Percentiles rank a stretch among this genome's conserved stretches.
These are phyloP conservation scores for Musca vetustissima DNA, from an alignment of 1,140 invertebrate species.

Conservation along the genomic window DNA sequence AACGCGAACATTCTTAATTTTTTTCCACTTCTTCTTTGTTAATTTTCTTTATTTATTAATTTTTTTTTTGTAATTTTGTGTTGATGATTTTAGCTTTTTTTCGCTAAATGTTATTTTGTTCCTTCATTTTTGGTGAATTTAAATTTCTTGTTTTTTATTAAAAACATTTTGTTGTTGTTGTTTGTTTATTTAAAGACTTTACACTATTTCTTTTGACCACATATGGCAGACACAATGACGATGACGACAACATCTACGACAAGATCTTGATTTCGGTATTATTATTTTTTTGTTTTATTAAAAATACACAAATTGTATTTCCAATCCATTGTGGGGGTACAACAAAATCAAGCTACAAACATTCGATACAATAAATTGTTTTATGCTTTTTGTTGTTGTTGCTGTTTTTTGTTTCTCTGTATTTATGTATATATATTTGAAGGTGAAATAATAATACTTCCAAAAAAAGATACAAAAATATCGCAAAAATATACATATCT, in stretches of 20 bases:
- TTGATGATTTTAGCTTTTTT: not conserved
- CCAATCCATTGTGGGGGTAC: too few relatives aligned
- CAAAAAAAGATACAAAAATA: slow-evolving; percentile 19
- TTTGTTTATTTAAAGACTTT: slow-evolving; percentile 9
- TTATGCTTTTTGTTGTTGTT: not conserved
- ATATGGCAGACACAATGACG: slow-evolving; percentile 29
- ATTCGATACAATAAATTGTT: not conserved
- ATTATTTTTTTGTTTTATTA: not conserved
- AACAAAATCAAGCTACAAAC: too few relatives aligned
- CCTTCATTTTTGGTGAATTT: not conserved
- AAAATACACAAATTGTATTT: not conserved
- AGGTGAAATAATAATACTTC: slow-evolving; percentile 22
- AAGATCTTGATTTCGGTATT: slow-evolving; percentile 10
- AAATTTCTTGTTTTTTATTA: slow-evolving; percentile 7
- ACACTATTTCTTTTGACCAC: slow-evolving; percentile 22
- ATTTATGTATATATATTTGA: slow-evolving; percentile 17
- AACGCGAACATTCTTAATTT: too few relatives aligned
- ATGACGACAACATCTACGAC: not conserved
- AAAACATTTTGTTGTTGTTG: not conserved
- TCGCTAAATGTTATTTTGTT: not conserved
- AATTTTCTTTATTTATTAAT: slow-evolving; percentile 12
- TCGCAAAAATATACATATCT: too few relatives aligned
- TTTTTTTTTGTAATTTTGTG: not conserved
- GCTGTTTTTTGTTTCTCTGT: not conserved
- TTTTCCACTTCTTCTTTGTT: not conserved